Base-by-base conservation (phyloP, 2,113 vertebrate species). In the Bubo blakistoni region DNA sequence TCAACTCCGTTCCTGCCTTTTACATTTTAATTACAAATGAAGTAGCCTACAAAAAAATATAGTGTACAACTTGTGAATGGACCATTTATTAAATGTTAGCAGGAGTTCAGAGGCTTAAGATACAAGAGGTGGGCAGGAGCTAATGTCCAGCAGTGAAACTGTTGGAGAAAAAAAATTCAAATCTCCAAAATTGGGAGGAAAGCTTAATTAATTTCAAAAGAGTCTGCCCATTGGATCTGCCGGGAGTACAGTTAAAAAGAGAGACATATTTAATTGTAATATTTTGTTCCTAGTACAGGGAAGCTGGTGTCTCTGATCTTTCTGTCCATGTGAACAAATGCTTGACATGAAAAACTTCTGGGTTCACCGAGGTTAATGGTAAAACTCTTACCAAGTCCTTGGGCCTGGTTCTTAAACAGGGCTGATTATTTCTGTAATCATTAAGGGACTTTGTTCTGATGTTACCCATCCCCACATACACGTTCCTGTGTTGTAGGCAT, bases 21-120 rank as follows among this genome's bases (percentile, higher is more conserved):
- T 85, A 61, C 90, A 92, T 97, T 96, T 96, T 82, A 95, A 90
- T 97, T 82, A 92, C 84, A 96, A 97, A 96, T 96, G 90, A 93
- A 97, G 86, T 61, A 76, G 66, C 38, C 78, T 82, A 46, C 36
- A 2, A 51, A 93, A 77, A 74, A 47, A 81, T 6, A 62, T 13
- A 69, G 72, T 38, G 54, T 59, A 55, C 85, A 66, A 84, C 91
- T 86, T 38, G 42, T 51, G 71, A 91, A 92, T 54, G 76, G 80
- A 67, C 27, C 16, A 30, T 72, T 94, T 80, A 57, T 97, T 79
- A 85, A 92, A 87, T 76, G 54, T 61, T 80, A 55, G 30, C 16
- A 11, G 59, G 44, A 81, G 91, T 49, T 83, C 51, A 40, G 81
- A 57, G 83, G 59, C 67, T 95, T 73, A 79, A 66, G 81, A 76